phyloP scores from a whole-genome alignment of 1,140 invertebrate genomes.

The Dreissena rostriformis region DNA sequence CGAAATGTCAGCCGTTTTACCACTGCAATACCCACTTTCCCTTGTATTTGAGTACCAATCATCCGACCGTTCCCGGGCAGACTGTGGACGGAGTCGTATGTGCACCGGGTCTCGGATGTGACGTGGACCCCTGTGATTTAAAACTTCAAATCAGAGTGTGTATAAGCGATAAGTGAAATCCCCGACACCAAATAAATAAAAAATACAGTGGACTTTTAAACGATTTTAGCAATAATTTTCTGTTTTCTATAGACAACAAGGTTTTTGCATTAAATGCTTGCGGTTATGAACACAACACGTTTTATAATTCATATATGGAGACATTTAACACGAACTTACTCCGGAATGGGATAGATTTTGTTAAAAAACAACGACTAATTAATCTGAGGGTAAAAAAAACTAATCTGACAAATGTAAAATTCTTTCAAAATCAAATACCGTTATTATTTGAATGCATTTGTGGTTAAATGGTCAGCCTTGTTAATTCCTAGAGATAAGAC shows the following conservation, averaged over 20 bases:
- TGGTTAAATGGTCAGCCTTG: background rate
- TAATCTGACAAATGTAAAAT: background rate
- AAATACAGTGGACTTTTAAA: too few relatives aligned
- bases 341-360: too few relatives aligned
- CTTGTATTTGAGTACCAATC: slow-evolving; percentile 45
- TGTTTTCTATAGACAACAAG: too few relatives aligned
- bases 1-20: background rate
- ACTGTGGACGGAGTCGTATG: slow-evolving; percentile 12
- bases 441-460: background rate
- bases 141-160: background rate
- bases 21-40: slow-evolving; percentile 56
- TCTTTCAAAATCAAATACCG: background rate
- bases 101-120: background rate
- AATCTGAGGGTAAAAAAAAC: too few relatives aligned
- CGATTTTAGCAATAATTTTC: background rate
- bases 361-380: too few relatives aligned
- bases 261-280: too few relatives aligned
- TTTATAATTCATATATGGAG: too few relatives aligned
- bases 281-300: too few relatives aligned
- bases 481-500: background rate
- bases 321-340: too few relatives aligned
- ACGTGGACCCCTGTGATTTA: background rate
- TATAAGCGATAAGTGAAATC: background rate
- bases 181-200: too few relatives aligned
- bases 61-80: slow-evolving; percentile 69